phyloP scores from a whole-genome alignment of 2,797 vertebrate species.

The Enteromius trimaculatus region DNA sequence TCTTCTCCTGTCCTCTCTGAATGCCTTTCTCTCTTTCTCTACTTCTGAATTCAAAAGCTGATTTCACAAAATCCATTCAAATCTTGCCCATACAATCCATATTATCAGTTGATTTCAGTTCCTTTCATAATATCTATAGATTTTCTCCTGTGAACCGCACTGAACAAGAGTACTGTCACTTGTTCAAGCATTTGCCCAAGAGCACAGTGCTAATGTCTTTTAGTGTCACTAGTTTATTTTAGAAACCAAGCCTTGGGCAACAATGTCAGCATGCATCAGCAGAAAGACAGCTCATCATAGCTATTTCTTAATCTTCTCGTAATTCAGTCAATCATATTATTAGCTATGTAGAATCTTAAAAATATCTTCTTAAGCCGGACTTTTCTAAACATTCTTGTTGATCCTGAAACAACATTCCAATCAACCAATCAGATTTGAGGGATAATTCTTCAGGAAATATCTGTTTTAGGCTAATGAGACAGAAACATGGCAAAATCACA shows the following conservation, averaged over 20 bases:
- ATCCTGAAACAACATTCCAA: too few species aligned
- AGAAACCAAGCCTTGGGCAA: slow-evolving; percentile 8
- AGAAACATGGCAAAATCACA: too few species aligned
- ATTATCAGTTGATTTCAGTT: slow-evolving; percentile 1
- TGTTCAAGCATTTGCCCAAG: slow-evolving; percentile 23
- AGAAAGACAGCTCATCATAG: slow-evolving; percentile 12
- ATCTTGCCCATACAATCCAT: background rate
- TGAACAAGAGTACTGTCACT: slow-evolving; percentile 1
- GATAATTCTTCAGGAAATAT: too few species aligned
- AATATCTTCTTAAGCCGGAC: background rate
- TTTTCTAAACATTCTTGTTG: background rate
- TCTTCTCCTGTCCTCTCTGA: background rate
- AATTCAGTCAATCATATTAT: slow-evolving; percentile 3
- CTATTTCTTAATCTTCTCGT: background rate
- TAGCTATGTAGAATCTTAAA: background rate
- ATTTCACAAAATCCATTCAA: background rate
- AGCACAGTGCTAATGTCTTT: slow-evolving; percentile 29
- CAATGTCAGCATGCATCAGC: slow-evolving; percentile 34
- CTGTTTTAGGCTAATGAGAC: too few species aligned
- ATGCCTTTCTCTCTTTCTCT: background rate
- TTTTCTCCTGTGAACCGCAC: background rate
- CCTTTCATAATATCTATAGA: slow-evolving; percentile 15
- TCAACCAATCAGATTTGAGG: too few species aligned
- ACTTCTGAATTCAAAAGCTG: background rate
- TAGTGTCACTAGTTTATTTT: slow-evolving; percentile 36